Conservation (phyloP, 2,888 invertebrate genomes). For the Sepiola atlantica region DNA sequence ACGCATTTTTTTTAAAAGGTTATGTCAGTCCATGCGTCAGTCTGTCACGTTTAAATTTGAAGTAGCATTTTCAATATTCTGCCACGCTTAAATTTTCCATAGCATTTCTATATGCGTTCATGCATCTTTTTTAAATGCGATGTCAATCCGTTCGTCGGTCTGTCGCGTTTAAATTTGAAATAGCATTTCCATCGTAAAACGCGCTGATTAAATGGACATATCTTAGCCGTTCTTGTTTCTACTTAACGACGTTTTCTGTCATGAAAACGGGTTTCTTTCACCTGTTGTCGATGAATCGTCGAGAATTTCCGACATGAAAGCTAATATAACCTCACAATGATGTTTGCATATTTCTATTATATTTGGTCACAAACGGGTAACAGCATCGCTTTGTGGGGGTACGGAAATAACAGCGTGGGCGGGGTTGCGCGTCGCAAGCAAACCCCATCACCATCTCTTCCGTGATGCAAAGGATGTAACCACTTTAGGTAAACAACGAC, state of each 20-base stretch:
- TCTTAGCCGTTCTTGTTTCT: not conserved
- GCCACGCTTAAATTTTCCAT: too few relatives aligned
- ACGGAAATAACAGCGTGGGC: not conserved
- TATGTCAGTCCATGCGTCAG: too few relatives aligned
- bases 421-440: not conserved
- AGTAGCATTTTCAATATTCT: too few relatives aligned
- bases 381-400: not conserved
- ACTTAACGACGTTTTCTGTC: not conserved
- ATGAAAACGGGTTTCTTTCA: not conserved
- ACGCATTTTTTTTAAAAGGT: too few relatives aligned
- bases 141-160: too few relatives aligned
- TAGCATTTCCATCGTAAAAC: too few relatives aligned
- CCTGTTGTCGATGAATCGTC: not conserved
- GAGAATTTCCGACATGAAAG: not conserved
- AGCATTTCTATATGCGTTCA: too few relatives aligned
- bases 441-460: too few relatives aligned
- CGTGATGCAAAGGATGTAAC: not conserved
- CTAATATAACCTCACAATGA: not conserved
- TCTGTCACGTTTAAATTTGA: too few relatives aligned
- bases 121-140: too few relatives aligned
- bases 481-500: not conserved
- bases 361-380: not conserved
- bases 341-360: not conserved
- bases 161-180: too few relatives aligned
- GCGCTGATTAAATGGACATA: too few relatives aligned